Conservation (phyloP, 2,113 vertebrate species). For the Tychaedon coryphoeus region DNA sequence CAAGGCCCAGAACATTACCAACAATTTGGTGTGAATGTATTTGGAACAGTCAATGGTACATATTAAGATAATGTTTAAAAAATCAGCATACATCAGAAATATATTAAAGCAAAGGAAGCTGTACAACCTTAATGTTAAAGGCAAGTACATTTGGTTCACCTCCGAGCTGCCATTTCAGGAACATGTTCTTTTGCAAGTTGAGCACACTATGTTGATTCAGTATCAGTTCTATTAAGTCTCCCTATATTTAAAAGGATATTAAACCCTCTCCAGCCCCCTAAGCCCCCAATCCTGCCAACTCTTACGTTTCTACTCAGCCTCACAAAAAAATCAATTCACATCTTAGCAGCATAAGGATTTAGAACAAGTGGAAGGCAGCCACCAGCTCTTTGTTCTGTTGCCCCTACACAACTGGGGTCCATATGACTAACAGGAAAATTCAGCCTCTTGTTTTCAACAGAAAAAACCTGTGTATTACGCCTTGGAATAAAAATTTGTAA, state of each 20-base stretch:
- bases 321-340: background rate
- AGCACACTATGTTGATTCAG: background rate
- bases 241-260: background rate
- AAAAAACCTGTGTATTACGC: background rate
- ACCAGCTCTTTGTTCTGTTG: background rate
- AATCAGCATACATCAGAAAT: background rate
- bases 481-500: background rate
- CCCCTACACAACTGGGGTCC: background rate
- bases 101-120: constrained; percentile 42
- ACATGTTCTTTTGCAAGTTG: background rate
- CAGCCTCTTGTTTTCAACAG: background rate
- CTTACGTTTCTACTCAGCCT: background rate
- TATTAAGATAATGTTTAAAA: background rate
- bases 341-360: background rate
- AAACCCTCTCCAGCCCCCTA: background rate
- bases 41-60: constrained; percentile 20
- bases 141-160: constrained; percentile 13
- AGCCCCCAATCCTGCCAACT: background rate
- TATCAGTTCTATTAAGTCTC: background rate
- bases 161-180: background rate
- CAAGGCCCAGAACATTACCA: background rate
- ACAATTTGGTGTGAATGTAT: constrained; percentile 21
- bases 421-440: background rate
- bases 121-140: background rate
- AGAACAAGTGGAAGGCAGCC: background rate